Evolutionary conservation across 2,888 invertebrate species (phyloP).

Genomic region (Agrochola litura): DNA sequence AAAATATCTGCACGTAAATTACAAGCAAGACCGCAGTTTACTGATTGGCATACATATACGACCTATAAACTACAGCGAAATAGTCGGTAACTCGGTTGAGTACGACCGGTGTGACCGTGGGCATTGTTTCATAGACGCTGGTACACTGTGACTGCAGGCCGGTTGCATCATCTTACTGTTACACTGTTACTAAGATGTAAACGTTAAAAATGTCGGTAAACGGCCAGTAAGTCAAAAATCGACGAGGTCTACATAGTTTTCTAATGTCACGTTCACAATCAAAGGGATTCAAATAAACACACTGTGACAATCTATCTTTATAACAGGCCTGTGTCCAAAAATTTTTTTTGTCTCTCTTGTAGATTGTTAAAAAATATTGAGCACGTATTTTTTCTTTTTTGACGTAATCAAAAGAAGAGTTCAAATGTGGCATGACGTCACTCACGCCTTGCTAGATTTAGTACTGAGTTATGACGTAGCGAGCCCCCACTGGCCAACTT

Average conservation of each 20-base stretch:
- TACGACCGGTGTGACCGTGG: constrained; percentile 48
- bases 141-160: constrained; percentile 40
- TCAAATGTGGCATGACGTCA: too few species aligned
- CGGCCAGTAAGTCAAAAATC: background rate
- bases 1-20: constrained; percentile 52
- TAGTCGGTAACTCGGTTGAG: constrained; percentile 28
- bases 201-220: constrained; percentile 19
- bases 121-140: constrained; percentile 33
- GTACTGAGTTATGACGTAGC: too few species aligned
- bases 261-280: background rate
- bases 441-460: too few species aligned
- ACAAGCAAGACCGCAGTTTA: constrained; percentile 49
- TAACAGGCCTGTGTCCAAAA: too few species aligned
- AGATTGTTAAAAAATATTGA: too few species aligned
- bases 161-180: constrained; percentile 26
- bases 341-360: too few species aligned
- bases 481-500: too few species aligned
- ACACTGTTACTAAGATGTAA: background rate
- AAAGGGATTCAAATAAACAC: background rate
- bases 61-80: constrained; percentile 61
- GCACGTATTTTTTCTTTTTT: too few species aligned
- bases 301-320: background rate
- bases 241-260: background rate
- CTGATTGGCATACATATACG: constrained; percentile 60
- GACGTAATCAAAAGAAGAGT: too few species aligned